Base-by-base conservation (phyloP, 1,140 invertebrate genomes). In the Drosophila setifemur region DNA sequence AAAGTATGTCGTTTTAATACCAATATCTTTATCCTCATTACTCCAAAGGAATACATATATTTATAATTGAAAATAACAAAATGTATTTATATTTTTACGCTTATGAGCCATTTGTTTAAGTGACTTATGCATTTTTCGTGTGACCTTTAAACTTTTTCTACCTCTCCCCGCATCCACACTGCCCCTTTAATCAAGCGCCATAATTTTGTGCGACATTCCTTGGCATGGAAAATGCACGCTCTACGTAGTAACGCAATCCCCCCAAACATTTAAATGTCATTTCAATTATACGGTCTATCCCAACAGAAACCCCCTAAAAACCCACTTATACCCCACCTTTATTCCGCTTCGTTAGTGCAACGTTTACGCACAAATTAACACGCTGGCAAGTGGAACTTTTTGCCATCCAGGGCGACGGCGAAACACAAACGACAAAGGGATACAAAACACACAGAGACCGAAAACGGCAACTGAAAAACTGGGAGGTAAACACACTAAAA, bases 301-400 rank as follows among this genome's bases (percentile, higher is more conserved):
- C 45, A 29, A 16, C 44, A 31, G 29, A 43, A 28, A 12, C 18
- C 19, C 19, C 35, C 35, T 2, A 5, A 16, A 16, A 37, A 8
- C 16, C 19, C 29, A 18, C 28, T 44, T 29, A 42, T 8, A 50
- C 18, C 31, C 3, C 29, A 14, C 23, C 44, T n/a, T 21, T 48
- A 21, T 86, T 85, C 66, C 79, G 79, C 74, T 85, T 83, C 79
- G 79, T 83, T 83, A 85, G 81, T 60, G 53, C 68, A 72, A 83
- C 76, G 70, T 83, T 85, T 73, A 85, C 81, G 79, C 79, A 83
- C 79, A 83, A 83, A 83, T 83, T 83, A 83, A 83, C 79, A 83
- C 79, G 67, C 66, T 70, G 81, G 69, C 79, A 66, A 75, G 50
- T 83, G 75, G 66, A 71, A 85, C 79, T 70, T 73, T 74, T 53